A percentile compares a stretch with the other conserved stretches of the same genome.
Conservation (phyloP, 2,888 invertebrate genomes). For the Teinopalpus imperialis region DNA sequence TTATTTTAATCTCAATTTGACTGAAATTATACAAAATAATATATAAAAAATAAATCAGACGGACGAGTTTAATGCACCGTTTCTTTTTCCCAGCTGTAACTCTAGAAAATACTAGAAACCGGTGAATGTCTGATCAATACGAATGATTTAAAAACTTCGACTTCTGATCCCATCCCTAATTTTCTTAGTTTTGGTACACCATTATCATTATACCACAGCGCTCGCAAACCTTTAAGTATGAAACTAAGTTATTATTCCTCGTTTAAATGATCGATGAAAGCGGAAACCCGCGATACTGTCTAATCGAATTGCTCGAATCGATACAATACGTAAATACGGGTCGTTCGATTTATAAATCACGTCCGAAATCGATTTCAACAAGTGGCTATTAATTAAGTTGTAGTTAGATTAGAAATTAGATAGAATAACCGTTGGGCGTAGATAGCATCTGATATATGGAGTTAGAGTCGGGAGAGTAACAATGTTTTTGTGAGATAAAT, state of each 20-base stretch:
- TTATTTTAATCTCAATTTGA: no score
- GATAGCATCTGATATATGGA: constrained; percentile 60
- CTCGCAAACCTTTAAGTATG: not conserved
- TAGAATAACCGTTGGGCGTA: constrained; percentile 67
- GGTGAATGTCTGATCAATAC: no score
- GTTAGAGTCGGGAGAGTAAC: constrained; percentile 34
- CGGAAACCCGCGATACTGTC: constrained; percentile 44
- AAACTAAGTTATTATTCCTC: constrained; percentile 7
- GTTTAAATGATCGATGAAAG: constrained; percentile 45
- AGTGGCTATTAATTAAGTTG: constrained; percentile 81
- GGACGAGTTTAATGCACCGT: no score
- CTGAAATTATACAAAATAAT: no score
- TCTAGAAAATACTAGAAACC: no score
- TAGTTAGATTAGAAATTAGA: constrained; percentile 80
- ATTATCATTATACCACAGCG: not conserved
- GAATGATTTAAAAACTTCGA: no score
- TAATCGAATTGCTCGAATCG: constrained; percentile 63
- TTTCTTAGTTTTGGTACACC: no score
- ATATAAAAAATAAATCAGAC: no score
- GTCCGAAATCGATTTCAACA: constrained; percentile 79
- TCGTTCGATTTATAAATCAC: constrained; percentile 78
- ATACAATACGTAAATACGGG: constrained; percentile 68
- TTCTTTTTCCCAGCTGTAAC: no score
- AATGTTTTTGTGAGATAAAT: constrained; percentile 31
- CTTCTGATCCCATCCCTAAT: no score